Percentiles rank a stretch among this genome's conserved stretches.
Conservation (phyloP, 2,113 vertebrate genomes). For the Gallinago paraguaiae region DNA sequence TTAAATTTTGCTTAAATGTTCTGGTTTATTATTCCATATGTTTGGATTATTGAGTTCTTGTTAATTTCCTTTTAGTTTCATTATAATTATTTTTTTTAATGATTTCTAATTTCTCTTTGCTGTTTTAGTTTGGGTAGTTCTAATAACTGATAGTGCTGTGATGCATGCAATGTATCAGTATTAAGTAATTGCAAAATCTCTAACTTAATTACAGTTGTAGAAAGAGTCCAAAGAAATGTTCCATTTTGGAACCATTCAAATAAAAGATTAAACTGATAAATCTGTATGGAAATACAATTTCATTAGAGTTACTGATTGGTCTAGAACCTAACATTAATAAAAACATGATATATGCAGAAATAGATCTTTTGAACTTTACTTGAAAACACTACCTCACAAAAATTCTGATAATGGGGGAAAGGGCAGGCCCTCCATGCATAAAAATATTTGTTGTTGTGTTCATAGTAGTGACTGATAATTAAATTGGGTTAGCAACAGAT, state of each 20-base stretch:
- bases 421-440: neutral
- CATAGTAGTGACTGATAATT: slow-evolving; percentile 29
- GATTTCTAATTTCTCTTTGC: neutral
- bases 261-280: neutral
- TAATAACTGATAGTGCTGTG: neutral
- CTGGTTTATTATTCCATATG: neutral
- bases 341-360: neutral
- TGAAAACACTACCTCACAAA: neutral
- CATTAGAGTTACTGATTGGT: neutral
- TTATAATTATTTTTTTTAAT: neutral
- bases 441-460: slow-evolving; percentile 11
- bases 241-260: neutral
- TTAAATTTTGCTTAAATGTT: neutral
- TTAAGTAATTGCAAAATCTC: neutral
- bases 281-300: neutral
- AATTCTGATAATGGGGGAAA: neutral
- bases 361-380: neutral
- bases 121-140: neutral
- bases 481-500: slow-evolving; percentile 64
- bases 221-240: neutral
- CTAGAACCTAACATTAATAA: neutral
- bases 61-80: neutral
- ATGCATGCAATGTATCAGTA: neutral
- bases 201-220: neutral
- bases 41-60: neutral